Conservation (phyloP, 1,140 invertebrate species). For the Euwallacea fornicatus region DNA sequence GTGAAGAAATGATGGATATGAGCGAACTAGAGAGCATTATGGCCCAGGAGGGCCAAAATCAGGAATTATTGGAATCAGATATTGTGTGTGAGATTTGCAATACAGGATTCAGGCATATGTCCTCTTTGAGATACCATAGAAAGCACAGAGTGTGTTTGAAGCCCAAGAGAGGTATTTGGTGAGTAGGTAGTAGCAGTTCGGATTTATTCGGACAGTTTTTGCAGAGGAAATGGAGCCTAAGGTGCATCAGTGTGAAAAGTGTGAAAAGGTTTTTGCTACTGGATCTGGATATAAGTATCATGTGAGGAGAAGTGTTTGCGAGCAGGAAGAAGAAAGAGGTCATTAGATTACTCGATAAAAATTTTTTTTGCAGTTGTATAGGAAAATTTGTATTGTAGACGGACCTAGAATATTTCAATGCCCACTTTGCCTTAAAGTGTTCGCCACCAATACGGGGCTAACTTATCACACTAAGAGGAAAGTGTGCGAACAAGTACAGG, state of each 20-base stretch:
- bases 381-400: slow-evolving; percentile 4
- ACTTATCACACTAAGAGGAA: slow-evolving; percentile 21
- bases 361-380: too few species aligned
- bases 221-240: slow-evolving; percentile 22
- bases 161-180: slow-evolving; percentile 23
- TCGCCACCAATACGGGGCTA: slow-evolving; percentile 26
- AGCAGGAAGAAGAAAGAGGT: slow-evolving; percentile 30
- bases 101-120: slow-evolving; percentile 26
- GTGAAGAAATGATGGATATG: slow-evolving; percentile 17
- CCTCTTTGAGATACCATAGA: slow-evolving; percentile 31
- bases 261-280: slow-evolving; percentile 28
- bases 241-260: slow-evolving; percentile 21
- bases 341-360: neutral
- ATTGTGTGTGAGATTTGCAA: slow-evolving; percentile 29
- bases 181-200: neutral
- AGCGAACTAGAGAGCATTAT: slow-evolving; percentile 3
- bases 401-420: slow-evolving; percentile 15
- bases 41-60: neutral
- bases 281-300: slow-evolving; percentile 27
- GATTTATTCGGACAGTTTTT: neutral
- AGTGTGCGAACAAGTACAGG: slow-evolving; percentile 30
- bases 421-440: slow-evolving; percentile 18
- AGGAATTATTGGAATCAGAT: slow-evolving; percentile 5
- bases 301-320: slow-evolving; percentile 26
- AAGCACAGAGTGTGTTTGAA: slow-evolving; percentile 33